Conservation (phyloP, 2,113 vertebrate genomes). For the Eleginops maclovinus region DNA sequence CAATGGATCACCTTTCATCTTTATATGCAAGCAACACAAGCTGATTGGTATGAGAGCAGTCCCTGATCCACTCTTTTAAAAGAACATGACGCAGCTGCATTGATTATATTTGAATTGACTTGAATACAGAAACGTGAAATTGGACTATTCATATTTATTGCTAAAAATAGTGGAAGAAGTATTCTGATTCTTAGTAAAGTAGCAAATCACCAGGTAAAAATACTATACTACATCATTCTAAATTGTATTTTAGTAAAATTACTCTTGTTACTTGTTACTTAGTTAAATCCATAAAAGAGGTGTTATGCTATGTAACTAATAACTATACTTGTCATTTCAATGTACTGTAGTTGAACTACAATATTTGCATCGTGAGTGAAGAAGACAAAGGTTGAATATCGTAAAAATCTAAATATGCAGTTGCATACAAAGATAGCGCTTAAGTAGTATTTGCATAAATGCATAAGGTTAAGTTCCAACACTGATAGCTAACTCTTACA, state of each 20-base stretch:
- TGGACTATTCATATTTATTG: neutral
- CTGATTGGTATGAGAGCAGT: conserved; percentile 23
- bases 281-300: neutral
- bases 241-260: neutral
- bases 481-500: neutral
- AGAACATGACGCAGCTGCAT: neutral
- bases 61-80: neutral
- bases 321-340: neutral
- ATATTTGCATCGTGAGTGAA: neutral
- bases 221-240: neutral
- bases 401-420: neutral
- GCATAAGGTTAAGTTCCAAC: neutral
- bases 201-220: neutral
- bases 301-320: neutral
- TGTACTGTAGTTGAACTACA: neutral
- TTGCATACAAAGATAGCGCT: neutral
- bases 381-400: neutral
- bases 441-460: neutral
- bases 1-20: conserved; percentile 62
- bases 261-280: neutral
- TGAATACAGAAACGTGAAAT: neutral
- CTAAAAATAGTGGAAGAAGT: neutral
- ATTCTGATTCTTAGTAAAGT: neutral
- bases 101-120: conserved; percentile 21
- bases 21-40: conserved; percentile 16